A percentile compares a stretch with the other conserved stretches of the same genome.
Conservation (phyloP, 2,888 invertebrate species). For the Apodemia zela region DNA sequence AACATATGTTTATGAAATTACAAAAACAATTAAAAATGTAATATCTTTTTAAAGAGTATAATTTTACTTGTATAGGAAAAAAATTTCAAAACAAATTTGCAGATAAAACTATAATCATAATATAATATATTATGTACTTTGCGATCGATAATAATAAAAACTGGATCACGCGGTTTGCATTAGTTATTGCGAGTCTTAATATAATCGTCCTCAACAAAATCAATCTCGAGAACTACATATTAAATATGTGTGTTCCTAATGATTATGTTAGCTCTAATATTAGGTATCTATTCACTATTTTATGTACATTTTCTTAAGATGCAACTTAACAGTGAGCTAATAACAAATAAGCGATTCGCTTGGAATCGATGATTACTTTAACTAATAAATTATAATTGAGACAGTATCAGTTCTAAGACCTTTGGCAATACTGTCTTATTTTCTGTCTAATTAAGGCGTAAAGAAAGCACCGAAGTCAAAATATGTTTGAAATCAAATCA, state of each 20-base stretch:
- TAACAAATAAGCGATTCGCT: slow-evolving; percentile 36
- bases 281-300: slow-evolving; percentile 33
- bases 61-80: not conserved
- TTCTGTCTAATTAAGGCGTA: slow-evolving; percentile 60
- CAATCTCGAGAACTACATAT: slow-evolving; percentile 46
- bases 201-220: slow-evolving; percentile 14
- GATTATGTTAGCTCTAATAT: slow-evolving; percentile 65
- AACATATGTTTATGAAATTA: too few species aligned
- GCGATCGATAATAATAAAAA: too few species aligned
- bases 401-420: slow-evolving; percentile 70
- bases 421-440: slow-evolving; percentile 76
- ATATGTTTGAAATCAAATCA: slow-evolving; percentile 38
- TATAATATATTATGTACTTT: too few species aligned
- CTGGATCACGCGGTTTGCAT: not conserved
- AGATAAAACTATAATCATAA: too few species aligned
- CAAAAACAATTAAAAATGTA: too few species aligned
- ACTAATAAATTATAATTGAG: slow-evolving; percentile 35
- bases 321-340: slow-evolving; percentile 33
- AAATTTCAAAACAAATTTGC: not conserved
- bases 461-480: slow-evolving; percentile 69
- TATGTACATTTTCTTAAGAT: slow-evolving; percentile 29
- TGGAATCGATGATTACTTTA: slow-evolving; percentile 36
- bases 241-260: slow-evolving; percentile 70
- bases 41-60: too few species aligned
- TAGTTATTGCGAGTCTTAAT: not conserved